These are phyloP conservation scores for Chydorus sphaericus DNA, from an alignment of 2,888 invertebrate genomes.

Conservation along the genomic window DNA sequence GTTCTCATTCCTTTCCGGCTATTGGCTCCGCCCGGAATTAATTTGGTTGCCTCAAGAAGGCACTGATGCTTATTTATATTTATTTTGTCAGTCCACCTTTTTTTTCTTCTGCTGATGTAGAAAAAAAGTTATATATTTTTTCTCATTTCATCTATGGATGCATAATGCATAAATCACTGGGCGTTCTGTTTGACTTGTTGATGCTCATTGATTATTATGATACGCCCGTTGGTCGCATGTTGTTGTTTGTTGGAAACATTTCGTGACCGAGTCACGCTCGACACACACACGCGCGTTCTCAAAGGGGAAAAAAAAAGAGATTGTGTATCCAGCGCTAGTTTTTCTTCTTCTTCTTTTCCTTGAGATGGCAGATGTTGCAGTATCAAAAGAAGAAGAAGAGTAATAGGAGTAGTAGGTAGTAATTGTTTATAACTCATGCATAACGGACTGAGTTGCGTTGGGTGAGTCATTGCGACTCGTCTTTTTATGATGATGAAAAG, in stretches of 20 bases:
- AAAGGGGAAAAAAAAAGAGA: neutral
- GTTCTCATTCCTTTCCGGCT: neutral
- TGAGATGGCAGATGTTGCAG: constrained; percentile 2
- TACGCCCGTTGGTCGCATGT: neutral
- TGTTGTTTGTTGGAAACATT: neutral
- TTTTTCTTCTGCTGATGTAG: neutral
- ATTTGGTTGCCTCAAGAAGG: neutral
- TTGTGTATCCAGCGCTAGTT: no score
- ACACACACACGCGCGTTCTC: neutral
- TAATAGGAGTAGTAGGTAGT: constrained; percentile 2
- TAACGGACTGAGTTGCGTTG: neutral
- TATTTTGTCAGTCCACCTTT: neutral
- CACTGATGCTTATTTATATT: neutral
- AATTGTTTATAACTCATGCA: constrained; percentile 4
- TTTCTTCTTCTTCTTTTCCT: no score
- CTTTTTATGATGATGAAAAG: constrained; percentile 8
- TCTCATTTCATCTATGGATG: constrained; percentile 1
- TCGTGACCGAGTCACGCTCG: neutral
- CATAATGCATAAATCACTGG: no score
- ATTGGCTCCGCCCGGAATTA: neutral
- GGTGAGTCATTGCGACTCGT: constrained; percentile 1
- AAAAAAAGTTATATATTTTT: neutral
- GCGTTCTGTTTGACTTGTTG: neutral
- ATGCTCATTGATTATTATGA: constrained; percentile 4
- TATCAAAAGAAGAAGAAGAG: neutral